Base-by-base conservation (phyloP, 1,140 invertebrate genomes). In the Bicyclus anynana region DNA sequence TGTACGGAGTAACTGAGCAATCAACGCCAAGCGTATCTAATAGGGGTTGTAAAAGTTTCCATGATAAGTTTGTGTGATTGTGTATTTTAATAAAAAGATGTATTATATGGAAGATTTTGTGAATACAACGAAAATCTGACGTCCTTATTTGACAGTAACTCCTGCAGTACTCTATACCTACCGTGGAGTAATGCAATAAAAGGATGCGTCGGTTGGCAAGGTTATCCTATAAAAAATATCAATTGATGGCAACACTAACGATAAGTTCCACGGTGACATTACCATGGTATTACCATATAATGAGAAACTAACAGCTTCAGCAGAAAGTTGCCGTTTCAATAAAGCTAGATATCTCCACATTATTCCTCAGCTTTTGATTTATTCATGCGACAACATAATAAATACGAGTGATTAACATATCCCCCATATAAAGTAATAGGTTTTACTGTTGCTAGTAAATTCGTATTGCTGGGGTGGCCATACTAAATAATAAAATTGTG, bases 361-460 rank as follows among this genome's bases (percentile, higher is more conserved):
- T 60, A 60, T 49, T 50, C 51, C 20, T 18, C 38, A 27, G 52
- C 56, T 37, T 27, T 40, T 60, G 58, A 60, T 60, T 60, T 60
- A 60, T 60, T 54, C 58, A 54, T 54, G 58, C 27, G 50, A 59
- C 56, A 53, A 53, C 51, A 60, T 53, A 60, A 60, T 60, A 60
- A 60, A 60, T 60, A 60, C 52, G 27, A 23, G 23, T 26, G 46
- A 60, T 60, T 60, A 60, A 60, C 58, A 60, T 60, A 60, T 60
- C 26, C 16, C 37, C 58, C 58, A 60, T 60, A 60, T 60, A 50
- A 18, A 54, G 52, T 38, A 42, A 47, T 53, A 47, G 56, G 51
- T 59, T 52, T 59, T 59, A 40, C 37, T 40, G 37, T 40, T 40
- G 16, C 1, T 40, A 40, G 0, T 40, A 40, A 40, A 40, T 17